Evolutionary conservation across 2,797 vertebrate species (phyloP).

Genomic region (Onychomys leucogaster): DNA sequence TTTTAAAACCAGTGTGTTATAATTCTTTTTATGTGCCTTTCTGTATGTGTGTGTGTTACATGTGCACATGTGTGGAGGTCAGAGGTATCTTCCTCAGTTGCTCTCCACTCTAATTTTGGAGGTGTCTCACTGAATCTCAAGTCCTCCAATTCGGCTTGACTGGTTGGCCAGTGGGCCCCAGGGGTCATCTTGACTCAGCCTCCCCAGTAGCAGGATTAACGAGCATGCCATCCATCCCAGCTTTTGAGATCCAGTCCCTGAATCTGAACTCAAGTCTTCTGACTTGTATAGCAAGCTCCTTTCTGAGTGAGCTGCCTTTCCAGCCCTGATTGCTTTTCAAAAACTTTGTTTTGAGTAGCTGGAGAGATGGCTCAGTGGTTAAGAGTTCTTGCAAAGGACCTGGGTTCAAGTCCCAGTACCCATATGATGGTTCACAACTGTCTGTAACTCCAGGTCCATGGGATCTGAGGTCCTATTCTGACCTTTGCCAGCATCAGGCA

Average conservation of each 20-base stretch:
- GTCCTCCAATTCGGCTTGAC: neutral
- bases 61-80: neutral
- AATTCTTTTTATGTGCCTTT: neutral
- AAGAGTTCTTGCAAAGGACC: neutral
- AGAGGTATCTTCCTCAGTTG: neutral
- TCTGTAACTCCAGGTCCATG: neutral
- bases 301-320: neutral
- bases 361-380: neutral
- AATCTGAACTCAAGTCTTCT: neutral
- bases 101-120: neutral
- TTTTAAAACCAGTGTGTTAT: neutral
- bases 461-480: neutral
- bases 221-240: too few relatives aligned
- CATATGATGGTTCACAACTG: neutral
- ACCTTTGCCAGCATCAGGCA: neutral
- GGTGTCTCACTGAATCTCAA: neutral
- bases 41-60: neutral
- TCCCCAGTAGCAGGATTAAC: too few relatives aligned
- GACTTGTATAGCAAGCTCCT: neutral
- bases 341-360: neutral
- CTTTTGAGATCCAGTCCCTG: neutral
- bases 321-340: conserved; percentile 13
- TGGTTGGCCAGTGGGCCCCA: neutral
- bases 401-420: neutral
- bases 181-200: too few relatives aligned